phyloP scores from a whole-genome alignment of 2,797 vertebrate species.

The Sebastes melanostomus region DNA sequence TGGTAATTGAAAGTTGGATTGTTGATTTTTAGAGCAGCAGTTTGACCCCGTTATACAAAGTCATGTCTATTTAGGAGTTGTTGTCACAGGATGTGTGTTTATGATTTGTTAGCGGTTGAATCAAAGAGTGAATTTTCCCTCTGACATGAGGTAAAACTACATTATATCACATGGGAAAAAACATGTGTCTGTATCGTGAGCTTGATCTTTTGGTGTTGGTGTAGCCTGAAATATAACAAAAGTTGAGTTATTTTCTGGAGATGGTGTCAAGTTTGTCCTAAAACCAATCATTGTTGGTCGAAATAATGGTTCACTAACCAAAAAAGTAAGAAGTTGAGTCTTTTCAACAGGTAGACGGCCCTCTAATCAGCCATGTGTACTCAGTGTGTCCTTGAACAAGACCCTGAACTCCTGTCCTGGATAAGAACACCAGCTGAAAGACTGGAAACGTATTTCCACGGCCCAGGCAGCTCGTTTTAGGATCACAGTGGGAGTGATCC shows the following conservation, averaged over 20 bases:
- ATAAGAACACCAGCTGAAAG: constrained; percentile 12
- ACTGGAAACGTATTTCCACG: constrained; percentile 7
- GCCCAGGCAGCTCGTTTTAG: background rate
- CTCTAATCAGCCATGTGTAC: constrained; percentile 14
- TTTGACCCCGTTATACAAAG: background rate
- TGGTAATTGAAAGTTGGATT: background rate
- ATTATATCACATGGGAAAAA: background rate
- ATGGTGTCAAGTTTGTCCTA: background rate
- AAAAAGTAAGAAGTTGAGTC: background rate
- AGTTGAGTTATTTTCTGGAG: background rate
- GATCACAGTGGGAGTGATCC: background rate
- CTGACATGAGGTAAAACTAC: background rate
- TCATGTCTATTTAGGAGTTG: background rate
- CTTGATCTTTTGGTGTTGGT: background rate
- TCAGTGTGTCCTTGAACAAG: constrained; percentile 34
- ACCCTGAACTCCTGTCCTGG: constrained; percentile 13
- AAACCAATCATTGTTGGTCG: background rate
- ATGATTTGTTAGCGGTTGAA: background rate
- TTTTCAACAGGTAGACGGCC: background rate
- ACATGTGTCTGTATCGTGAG: background rate
- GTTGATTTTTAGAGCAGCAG: background rate
- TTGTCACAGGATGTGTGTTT: background rate
- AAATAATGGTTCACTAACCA: background rate
- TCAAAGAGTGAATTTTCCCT: background rate
- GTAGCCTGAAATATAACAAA: background rate